These are phyloP conservation scores for Ganaspis sp. DNA, from an alignment of 1,140 invertebrate genomes.

Conservation along the genomic window DNA sequence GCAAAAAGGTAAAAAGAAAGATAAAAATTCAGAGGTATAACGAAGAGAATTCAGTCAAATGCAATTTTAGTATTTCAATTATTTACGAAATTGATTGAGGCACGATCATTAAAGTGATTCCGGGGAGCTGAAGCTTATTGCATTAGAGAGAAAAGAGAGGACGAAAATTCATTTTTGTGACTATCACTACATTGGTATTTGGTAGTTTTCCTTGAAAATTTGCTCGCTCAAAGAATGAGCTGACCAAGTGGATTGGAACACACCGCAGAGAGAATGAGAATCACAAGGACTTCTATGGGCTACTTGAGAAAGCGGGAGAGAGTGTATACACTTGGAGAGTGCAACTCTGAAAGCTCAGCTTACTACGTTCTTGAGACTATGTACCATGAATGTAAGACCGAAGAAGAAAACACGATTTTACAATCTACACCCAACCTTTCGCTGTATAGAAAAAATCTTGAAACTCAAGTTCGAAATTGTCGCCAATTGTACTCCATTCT, in stretches of 20 bases:
- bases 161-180: neutral
- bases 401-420: neutral
- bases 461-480: no score
- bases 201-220: neutral
- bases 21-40: no score
- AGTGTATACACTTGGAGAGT: neutral
- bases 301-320: constrained; percentile 2
- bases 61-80: no score
- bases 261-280: constrained; percentile 26
- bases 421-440: neutral
- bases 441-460: neutral
- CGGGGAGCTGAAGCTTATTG: neutral
- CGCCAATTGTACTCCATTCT: no score
- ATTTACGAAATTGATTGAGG: no score
- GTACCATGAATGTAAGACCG: neutral
- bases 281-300: neutral
- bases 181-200: constrained; percentile 8
- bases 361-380: neutral
- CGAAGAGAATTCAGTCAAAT: no score
- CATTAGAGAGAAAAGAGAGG: neutral
- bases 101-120: no score
- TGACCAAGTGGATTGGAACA: constrained; percentile 25
- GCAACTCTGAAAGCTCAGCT: constrained; percentile 19
- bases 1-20: no score
- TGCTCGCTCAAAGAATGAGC: neutral